Percentiles rank a stretch among this genome's conserved stretches.
Evolutionary conservation across 1,140 invertebrate species (phyloP).

Genomic region (Cephus cinctus): DNA sequence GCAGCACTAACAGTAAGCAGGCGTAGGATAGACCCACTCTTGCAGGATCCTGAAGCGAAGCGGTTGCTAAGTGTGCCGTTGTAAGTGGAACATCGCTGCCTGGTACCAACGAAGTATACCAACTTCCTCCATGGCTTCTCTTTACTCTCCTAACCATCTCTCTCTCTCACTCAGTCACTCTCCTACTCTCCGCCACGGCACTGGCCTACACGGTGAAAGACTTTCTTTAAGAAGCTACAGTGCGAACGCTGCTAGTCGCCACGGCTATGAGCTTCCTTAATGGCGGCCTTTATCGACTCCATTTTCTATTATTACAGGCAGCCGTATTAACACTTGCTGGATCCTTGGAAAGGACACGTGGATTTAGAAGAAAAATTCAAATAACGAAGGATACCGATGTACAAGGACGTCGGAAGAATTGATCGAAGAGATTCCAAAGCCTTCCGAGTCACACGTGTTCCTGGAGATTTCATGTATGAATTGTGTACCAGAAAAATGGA

Average conservation of each 20-base stretch:
- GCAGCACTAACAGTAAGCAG: conserved; percentile 23
- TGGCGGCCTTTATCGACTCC: not conserved
- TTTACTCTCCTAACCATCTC: conserved; percentile 26
- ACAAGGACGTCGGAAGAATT: too few relatives aligned
- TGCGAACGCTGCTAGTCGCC: not conserved
- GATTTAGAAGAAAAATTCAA: too few relatives aligned
- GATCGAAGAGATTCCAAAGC: too few relatives aligned
- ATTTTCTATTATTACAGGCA: not conserved
- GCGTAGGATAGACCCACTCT: conserved; percentile 44
- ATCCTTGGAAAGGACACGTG: too few relatives aligned
- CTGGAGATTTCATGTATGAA: too few relatives aligned
- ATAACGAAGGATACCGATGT: too few relatives aligned
- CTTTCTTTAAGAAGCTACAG: conserved; percentile 48
- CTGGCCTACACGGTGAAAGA: conserved; percentile 49
- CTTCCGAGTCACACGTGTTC: too few relatives aligned
- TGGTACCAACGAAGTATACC: conserved; percentile 54
- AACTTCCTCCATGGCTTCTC: conserved; percentile 45
- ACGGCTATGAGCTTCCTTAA: not conserved
- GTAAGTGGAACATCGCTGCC: conserved; percentile 56
- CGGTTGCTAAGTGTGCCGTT: conserved; percentile 53
- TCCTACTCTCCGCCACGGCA: conserved; percentile 18
- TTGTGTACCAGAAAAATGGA: too few relatives aligned
- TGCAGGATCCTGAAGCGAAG: conserved; percentile 51
- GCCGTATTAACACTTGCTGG: too few relatives aligned
- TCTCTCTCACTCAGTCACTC: not conserved